Percentiles rank a stretch among this genome's conserved stretches.
Evolutionary conservation across 2,888 invertebrate genomes (phyloP).

Genomic region (Portevinia maculata): DNA sequence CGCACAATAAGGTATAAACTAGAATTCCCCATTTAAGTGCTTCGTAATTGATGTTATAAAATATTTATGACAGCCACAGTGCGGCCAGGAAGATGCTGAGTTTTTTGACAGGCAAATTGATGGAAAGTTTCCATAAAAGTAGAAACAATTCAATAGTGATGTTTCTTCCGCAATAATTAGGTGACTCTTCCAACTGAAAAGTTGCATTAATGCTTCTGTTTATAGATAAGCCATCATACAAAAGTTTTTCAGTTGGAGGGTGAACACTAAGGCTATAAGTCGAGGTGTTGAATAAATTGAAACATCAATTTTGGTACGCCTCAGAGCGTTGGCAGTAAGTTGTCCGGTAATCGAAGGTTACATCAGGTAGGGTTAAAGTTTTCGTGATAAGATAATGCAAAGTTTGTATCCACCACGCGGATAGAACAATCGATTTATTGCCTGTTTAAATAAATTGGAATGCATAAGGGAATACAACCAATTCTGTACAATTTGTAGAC

Average conservation of each 20-base stretch:
- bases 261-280: background rate
- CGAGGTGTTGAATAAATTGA: too few species aligned
- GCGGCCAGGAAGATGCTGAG: slow-evolving; percentile 49
- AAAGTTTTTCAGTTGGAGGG: background rate
- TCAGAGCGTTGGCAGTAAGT: too few species aligned
- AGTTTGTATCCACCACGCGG: too few species aligned
- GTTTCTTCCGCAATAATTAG: background rate
- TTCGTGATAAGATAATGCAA: too few species aligned
- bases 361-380: too few species aligned
- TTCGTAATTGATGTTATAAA: slow-evolving; percentile 83
- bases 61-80: slow-evolving; percentile 81
- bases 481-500: too few species aligned
- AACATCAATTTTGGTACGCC: too few species aligned
- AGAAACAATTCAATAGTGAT: slow-evolving; percentile 13
- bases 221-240: background rate
- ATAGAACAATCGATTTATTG: too few species aligned
- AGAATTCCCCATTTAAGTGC: slow-evolving; percentile 79
- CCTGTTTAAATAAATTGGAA: too few species aligned
- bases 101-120: slow-evolving; percentile 70
- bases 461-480: too few species aligned
- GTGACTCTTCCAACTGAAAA: background rate
- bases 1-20: slow-evolving; percentile 33
- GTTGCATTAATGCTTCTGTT: background rate
- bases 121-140: slow-evolving; percentile 58
- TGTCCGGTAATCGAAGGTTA: too few species aligned